These are phyloP conservation scores for Ceratitis capitata DNA, from an alignment of 1,140 invertebrate species.

Conservation along the genomic window DNA sequence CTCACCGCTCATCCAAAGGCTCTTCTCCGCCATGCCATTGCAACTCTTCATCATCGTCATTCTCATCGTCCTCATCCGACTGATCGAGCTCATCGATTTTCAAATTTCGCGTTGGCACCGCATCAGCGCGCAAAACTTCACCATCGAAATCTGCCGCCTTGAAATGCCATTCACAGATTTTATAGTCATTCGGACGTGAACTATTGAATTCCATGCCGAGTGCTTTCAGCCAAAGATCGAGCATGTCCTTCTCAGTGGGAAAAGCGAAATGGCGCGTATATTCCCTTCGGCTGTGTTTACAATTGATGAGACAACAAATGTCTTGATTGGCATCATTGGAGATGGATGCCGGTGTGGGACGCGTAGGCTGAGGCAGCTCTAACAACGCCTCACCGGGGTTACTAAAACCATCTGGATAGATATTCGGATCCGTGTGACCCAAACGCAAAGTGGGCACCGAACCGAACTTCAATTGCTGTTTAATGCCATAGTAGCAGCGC, in stretches of 20 bases:
- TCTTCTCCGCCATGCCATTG: neutral
- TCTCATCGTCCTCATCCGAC: neutral
- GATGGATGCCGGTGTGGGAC: neutral
- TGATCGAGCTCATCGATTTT: constrained; percentile 57
- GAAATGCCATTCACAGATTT: constrained; percentile 43
- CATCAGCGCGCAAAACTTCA: constrained; percentile 51
- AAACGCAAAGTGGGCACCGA: constrained; percentile 56
- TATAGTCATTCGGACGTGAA: constrained; percentile 17
- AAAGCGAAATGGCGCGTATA: constrained; percentile 16
- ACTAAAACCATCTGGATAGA: constrained; percentile 45
- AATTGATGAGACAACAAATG: constrained; percentile 24
- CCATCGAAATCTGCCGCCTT: constrained; percentile 39
- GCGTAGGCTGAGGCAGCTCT: neutral
- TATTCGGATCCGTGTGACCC: constrained; percentile 57
- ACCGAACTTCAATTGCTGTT: constrained; percentile 42
- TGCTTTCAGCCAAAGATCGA: neutral
- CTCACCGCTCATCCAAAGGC: constrained; percentile 20
- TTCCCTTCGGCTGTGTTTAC: neutral
- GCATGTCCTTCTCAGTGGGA: neutral
- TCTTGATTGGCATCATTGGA: neutral
- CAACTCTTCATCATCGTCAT: constrained; percentile 3
- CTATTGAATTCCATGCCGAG: constrained; percentile 34
- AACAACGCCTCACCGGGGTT: constrained; percentile 44
- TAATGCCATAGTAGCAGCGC: neutral
- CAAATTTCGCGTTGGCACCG: constrained; percentile 59